Evolutionary conservation across 1,140 invertebrate genomes (phyloP), one percentile per base, ranked within the genome.

Genomic region (Anagrus nilaparvatae): DNA sequence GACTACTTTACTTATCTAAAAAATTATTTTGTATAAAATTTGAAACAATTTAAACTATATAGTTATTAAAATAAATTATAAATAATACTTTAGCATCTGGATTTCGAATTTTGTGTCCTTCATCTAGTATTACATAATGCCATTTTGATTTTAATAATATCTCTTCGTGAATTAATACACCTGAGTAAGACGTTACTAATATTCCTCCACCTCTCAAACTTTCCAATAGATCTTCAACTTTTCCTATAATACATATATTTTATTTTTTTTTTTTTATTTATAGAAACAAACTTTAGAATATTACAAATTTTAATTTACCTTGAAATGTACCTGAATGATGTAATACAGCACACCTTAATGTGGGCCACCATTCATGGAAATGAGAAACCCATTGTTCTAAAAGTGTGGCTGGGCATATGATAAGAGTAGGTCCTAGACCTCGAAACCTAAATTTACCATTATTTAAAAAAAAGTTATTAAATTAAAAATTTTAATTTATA

Each of bases 31-130:
- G 40, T 46, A 34, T 20, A 23, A 36, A 25, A 29, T 19, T 5
- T 9, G n/a, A 18, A 28, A 18, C 23, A 19, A 24, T 16, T 41
- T n/a, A n/a, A n/a, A n/a, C n/a, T n/a, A n/a, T n/a, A n/a, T n/a
- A n/a, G n/a, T n/a, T n/a, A n/a, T n/a, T n/a, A n/a, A n/a, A n/a
- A n/a, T n/a, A n/a, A n/a, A n/a, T n/a, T n/a, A n/a, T n/a, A n/a
- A n/a, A 39, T 38, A 59, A 63, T 37, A 84, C 78, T 72, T 95
- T 85, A 27, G 91, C 87, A 60, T 92, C 82, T 14, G 92, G 87
- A 70, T 97, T 98, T 47, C 93, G 72, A 50, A 98, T 97, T 72
- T 95, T 95, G 60, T 98, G 94, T 1, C 93, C 94, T 70, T 98
- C 94, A 69, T 98, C 95, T 30, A 98, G 70, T 45, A 98, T 84